Conservation (phyloP, 2,797 vertebrate species). For the Oophaga sylvatica region DNA sequence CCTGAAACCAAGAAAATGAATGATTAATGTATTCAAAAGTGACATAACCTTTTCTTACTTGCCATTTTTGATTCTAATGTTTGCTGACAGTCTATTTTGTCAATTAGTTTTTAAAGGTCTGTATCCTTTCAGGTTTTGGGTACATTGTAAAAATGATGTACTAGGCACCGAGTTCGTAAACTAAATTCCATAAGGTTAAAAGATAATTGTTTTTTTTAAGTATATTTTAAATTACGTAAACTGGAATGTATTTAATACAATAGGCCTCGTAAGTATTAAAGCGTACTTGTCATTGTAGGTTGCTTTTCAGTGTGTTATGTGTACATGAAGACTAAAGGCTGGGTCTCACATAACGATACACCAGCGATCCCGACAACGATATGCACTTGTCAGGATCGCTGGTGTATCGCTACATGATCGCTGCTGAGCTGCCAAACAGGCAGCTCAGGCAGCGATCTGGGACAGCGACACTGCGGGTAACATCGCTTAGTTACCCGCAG, state of each 20-base stretch:
- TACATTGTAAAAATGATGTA: conserved; percentile 66
- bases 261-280: neutral
- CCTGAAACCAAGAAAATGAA: conserved; percentile 70
- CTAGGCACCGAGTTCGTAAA: conserved; percentile 67
- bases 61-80: conserved; percentile 68
- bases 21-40: conserved; percentile 71
- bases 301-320: no score
- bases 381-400: no score
- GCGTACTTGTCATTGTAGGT: no score
- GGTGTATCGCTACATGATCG: no score
- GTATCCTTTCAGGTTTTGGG: conserved; percentile 71
- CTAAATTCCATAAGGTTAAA: conserved; percentile 65
- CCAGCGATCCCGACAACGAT: no score
- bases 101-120: conserved; percentile 75
- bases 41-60: conserved; percentile 68
- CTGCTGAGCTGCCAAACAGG: no score
- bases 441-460: no score
- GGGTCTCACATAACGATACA: no score
- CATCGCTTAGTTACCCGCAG: no score
- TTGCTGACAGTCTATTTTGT: conserved; percentile 68
- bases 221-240: neutral
- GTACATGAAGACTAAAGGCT: no score
- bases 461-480: no score
- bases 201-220: neutral
- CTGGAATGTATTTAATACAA: neutral